These are phyloP conservation scores for Bradypus variegatus DNA, from an alignment of 2,797 vertebrate species.

Conservation along the genomic window DNA sequence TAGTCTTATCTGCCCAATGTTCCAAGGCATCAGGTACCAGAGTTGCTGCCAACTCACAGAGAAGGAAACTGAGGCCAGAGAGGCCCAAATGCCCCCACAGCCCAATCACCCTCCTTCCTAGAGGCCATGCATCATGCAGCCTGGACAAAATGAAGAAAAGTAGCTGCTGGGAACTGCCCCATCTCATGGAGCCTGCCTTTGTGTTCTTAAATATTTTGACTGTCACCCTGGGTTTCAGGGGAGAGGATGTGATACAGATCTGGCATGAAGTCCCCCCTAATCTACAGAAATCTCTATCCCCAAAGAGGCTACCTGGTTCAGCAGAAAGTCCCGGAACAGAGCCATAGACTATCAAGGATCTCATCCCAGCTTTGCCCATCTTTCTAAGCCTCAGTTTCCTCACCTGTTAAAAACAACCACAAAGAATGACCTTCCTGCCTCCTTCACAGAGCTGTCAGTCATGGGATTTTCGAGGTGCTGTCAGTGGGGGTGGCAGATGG, in stretches of 20 bases:
- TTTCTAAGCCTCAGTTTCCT: neutral
- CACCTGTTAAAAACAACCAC: neutral
- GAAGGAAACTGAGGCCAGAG: neutral
- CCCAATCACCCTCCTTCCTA: no score
- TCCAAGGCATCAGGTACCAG: neutral
- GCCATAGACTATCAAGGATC: neutral
- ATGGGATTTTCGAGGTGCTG: no score
- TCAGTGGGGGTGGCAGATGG: neutral
- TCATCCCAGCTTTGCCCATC: neutral
- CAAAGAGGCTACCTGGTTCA: neutral
- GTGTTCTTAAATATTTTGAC: neutral
- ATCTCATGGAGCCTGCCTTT: neutral
- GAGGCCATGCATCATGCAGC: neutral
- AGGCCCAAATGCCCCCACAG: neutral
- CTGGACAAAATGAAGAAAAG: neutral
- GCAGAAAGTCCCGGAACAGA: neutral
- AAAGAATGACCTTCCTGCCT: neutral
- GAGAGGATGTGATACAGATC: neutral
- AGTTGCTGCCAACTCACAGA: neutral
- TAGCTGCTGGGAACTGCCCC: neutral
- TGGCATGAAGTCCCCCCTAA: conserved; percentile 10
- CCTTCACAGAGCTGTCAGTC: neutral
- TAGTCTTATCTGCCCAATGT: neutral
- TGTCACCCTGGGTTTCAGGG: neutral
- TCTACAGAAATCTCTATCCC: neutral